phyloP scores from a whole-genome alignment of 2,797 vertebrate genomes.

The Margarornis squamiger region DNA sequence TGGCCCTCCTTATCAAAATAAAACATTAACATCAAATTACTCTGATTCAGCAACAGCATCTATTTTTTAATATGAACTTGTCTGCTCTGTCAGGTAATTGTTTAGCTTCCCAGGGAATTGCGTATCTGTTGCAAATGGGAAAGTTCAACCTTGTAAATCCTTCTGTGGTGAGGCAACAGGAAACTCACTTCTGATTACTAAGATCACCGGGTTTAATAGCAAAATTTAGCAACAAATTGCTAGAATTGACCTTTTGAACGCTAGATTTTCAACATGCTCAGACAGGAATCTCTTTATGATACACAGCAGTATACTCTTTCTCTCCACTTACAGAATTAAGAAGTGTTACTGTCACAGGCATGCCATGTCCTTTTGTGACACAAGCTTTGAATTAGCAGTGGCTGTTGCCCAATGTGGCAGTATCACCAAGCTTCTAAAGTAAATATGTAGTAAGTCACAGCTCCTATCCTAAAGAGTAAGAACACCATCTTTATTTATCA shows the following conservation, averaged over 20 bases:
- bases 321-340: not conserved
- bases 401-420: not conserved
- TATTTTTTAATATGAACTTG: slow-evolving; percentile 13
- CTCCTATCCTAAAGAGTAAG: not conserved
- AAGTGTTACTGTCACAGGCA: not conserved
- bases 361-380: not conserved
- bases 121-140: not conserved
- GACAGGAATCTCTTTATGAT: not conserved
- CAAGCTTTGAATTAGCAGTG: not conserved
- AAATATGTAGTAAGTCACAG: not conserved
- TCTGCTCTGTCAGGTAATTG: slow-evolving; percentile 9
- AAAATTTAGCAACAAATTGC: not conserved
- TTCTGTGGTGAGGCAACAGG: not conserved
- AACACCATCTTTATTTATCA: not conserved
- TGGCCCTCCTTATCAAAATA: not conserved
- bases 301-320: not conserved
- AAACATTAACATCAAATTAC: slow-evolving; percentile 20
- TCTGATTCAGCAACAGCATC: slow-evolving; percentile 21
- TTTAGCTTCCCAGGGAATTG: slow-evolving; percentile 24
- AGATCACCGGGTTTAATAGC: not conserved
- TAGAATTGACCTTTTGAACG: not conserved
- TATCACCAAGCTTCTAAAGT: not conserved
- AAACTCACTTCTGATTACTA: not conserved
- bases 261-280: not conserved
- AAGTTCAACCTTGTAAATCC: slow-evolving; percentile 1